Evolutionary conservation across 2,113 vertebrate genomes (phyloP).

Genomic region (Falco punctatus): DNA sequence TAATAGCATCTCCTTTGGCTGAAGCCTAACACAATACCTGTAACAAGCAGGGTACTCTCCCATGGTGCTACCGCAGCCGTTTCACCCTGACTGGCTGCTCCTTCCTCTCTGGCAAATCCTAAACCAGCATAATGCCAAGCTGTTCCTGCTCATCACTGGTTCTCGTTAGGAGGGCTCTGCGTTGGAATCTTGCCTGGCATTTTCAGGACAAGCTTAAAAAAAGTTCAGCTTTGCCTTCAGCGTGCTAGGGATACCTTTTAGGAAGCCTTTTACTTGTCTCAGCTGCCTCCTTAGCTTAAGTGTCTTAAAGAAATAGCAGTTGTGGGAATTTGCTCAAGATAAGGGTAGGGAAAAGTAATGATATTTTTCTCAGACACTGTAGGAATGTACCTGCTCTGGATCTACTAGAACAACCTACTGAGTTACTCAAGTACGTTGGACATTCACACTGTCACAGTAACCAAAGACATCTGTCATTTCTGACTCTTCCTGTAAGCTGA

Average conservation of each 20-base stretch:
- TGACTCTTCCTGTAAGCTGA: background rate
- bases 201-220: background rate
- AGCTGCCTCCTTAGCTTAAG: background rate
- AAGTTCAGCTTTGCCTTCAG: background rate
- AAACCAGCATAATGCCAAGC: background rate
- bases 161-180: background rate
- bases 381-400: background rate
- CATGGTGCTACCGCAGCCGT: fast-evolving
- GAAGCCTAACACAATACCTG: background rate
- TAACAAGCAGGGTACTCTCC: background rate
- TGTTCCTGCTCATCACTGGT: background rate
- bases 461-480: background rate
- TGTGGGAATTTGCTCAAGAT: background rate
- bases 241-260: background rate
- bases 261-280: background rate
- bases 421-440: background rate
- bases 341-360: background rate
- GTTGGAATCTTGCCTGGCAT: background rate
- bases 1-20: background rate
- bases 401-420: background rate
- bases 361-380: background rate
- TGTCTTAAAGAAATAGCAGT: background rate
- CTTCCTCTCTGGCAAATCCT: background rate
- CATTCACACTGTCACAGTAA: background rate
- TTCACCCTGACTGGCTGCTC: background rate